A percentile compares a stretch with the other conserved stretches of the same genome.
phyloP scores from a whole-genome alignment of 2,888 invertebrate genomes.

The Pseudococcus longispinus region DNA sequence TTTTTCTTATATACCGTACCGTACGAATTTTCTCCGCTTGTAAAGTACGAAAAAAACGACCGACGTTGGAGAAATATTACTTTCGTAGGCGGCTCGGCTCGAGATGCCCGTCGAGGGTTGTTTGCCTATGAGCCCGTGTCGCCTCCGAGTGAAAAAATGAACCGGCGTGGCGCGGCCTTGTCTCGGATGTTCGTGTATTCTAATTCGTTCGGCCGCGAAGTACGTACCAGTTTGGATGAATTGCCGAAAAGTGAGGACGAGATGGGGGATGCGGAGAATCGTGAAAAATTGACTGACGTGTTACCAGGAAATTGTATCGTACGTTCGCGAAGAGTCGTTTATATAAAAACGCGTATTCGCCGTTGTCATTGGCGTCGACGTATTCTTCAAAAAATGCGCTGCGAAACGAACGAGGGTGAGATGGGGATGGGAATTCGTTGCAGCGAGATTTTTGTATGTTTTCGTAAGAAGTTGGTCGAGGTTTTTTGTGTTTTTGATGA shows the following conservation, averaged over 20 bases:
- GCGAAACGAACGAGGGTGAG: background rate
- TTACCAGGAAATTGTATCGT: background rate
- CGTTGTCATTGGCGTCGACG: background rate
- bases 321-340: background rate
- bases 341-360: background rate
- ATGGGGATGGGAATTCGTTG: background rate
- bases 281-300: background rate
- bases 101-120: background rate
- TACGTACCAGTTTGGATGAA: background rate
- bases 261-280: background rate
- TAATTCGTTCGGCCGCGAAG: background rate
- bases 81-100: background rate
- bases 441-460: background rate
- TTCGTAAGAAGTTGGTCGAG: background rate
- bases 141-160: background rate
- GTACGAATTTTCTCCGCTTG: conserved; percentile 3
- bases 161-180: background rate
- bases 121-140: background rate
- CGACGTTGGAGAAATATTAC: background rate
- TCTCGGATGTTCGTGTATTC: background rate
- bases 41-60: background rate
- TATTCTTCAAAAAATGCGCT: background rate
- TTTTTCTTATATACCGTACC: conserved; percentile 2
- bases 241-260: background rate
- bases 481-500: background rate